Base-by-base conservation (phyloP, 2,797 vertebrate genomes). In the Mus minutoides region DNA sequence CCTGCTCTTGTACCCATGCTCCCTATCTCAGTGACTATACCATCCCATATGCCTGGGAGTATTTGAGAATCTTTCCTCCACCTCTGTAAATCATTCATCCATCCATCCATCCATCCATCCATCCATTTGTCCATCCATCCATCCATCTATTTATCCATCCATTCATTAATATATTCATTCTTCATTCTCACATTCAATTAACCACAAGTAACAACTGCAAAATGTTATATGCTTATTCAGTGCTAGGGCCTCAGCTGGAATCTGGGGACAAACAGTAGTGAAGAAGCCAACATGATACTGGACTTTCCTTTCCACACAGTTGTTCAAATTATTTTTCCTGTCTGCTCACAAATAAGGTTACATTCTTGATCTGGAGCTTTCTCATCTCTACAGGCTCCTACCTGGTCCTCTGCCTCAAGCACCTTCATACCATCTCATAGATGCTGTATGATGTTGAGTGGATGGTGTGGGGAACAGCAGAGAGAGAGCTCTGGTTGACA, bases 271-370 rank as follows among this genome's bases (percentile, higher is more conserved):
- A 67, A 75, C 43, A 49, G 49, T 60, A 58, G 71, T 9, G 52
- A 83, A 56, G 54, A 11, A 73, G 67, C 26, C 60, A 79, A 89
- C 31, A 46, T 64, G n/a, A 34, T 64, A 34, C n/a, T 69, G 83
- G 11, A 67, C 67, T 94, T 91, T 54, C 83, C 75, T 96, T 95
- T 92, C 75, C 77, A 16, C n/a, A 49, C 2, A 26, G 54, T 58
- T 86, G 16, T 82, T 94, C 71, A 29, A 40, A 52, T 46, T n/a
- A 64, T 97, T 82, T 26, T 67, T 92, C 79, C 17, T 80, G 52
- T 43, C 21, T 10, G 52, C 56, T 64, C 49, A 21, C 19, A 64
- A 85, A 24, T 89, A 67, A 90, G 56, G 77, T 31, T n/a, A 29
- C 8, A 19, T 31, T 37, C 67, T 43, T 60, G 11, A n/a, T 73